Base-by-base conservation (phyloP, 2,888 invertebrate species). In the Trichopoda pennipes region DNA sequence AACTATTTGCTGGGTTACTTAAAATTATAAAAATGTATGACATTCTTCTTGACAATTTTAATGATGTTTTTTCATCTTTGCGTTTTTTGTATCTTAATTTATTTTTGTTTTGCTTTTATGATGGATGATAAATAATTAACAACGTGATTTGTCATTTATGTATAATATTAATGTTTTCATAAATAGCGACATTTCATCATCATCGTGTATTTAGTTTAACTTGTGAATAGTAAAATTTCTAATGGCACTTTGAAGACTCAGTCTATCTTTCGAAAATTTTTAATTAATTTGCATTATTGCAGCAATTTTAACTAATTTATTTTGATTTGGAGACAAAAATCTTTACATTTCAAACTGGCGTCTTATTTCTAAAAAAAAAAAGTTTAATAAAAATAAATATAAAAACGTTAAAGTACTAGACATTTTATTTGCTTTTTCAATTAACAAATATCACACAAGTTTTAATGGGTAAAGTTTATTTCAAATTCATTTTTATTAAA, bases 111-210 rank as follows among this genome's bases (percentile, higher is more conserved):
- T 49, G 7, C 10, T 44, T 32, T 72, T 68, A 60, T 79, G 82
- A 79, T 76, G 72, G 79, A 82, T 76, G 82, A 72, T 68, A 76
- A 70, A 72, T 72, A 75, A 79, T 76, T 68, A 72, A 72, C 55
- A 56, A 72, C 79, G 83, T 85, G 85, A 85, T 85, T 85, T 85
- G 80, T 84, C 84, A 80, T 81, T 79, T 69, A 28, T 49, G 19
- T 47, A 10, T 47, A 12, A 56, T 56, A 44, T 73, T 58, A 63
- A 35, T 32, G 17, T 56, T 1, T 80, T 32, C 49, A 70, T 66
- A 55, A 66, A 63, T 16, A 16, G 28, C 44, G 56, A 69, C 64
- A 79, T 75, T 72, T 72, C 80, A 73, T 68, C 61, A 81, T 44
- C 66, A n/a, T 72, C 21, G 42, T 51, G 51, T 14, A 53, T 51